A percentile compares a stretch with the other conserved stretches of the same genome.
phyloP scores from a whole-genome alignment of 2,888 invertebrate species.

The Eristalis intricaria region DNA sequence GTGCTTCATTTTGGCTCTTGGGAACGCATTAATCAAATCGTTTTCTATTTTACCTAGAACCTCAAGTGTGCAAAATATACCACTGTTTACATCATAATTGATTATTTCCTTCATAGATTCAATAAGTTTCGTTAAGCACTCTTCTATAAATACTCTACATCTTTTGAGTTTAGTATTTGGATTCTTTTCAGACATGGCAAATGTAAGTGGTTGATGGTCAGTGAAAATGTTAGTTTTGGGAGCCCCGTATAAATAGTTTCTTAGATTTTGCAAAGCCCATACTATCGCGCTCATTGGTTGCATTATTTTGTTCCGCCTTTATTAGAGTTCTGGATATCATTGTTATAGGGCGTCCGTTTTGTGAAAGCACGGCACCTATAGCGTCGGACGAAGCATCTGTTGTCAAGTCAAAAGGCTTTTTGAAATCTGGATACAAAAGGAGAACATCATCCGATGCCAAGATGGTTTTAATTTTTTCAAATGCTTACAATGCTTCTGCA shows the following conservation, averaged over 20 bases:
- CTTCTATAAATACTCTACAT: not conserved
- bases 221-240: not conserved
- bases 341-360: too few relatives aligned
- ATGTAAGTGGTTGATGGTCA: not conserved
- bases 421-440: conserved; percentile 11
- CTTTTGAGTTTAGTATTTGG: not conserved
- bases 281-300: conserved; percentile 46
- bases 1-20: not conserved
- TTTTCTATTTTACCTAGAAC: not conserved
- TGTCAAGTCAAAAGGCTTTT: not conserved
- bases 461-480: conserved; percentile 15
- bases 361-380: too few relatives aligned
- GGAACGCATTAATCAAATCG: not conserved
- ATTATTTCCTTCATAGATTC: not conserved
- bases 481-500: conserved; percentile 21
- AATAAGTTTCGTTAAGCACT: not conserved
- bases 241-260: not conserved
- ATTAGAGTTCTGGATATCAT: too few relatives aligned
- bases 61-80: too few relatives aligned
- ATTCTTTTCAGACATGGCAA: not conserved
- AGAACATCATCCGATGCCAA: not conserved
- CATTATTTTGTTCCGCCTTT: not conserved
- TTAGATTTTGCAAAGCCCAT: not conserved
- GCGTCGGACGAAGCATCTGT: too few relatives aligned
- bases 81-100: conserved; percentile 4